Evolutionary conservation across 2,797 vertebrate species (phyloP).

Genomic region (Novumbra hubbsi): DNA sequence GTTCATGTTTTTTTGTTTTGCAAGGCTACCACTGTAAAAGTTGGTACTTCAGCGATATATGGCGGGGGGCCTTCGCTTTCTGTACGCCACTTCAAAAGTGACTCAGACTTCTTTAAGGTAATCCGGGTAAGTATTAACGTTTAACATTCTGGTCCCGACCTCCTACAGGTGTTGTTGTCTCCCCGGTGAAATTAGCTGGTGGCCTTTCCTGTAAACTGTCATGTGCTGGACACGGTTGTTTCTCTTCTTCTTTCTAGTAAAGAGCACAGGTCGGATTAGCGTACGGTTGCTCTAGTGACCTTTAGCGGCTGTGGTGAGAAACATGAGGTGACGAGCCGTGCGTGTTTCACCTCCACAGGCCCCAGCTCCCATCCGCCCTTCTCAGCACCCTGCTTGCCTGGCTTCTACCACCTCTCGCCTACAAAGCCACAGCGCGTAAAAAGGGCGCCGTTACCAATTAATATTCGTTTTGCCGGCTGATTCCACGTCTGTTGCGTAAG

Average conservation of each 20-base stretch:
- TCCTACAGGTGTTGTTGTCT: not conserved
- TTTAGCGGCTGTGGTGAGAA: constrained; percentile 65
- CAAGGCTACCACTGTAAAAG: not conserved
- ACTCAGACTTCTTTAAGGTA: not conserved
- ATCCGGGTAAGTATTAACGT: not conserved
- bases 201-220: not conserved
- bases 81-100: not conserved
- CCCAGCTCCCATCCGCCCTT: constrained; percentile 16
- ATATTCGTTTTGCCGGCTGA: constrained; percentile 25
- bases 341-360: constrained; percentile 34
- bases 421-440: constrained; percentile 13
- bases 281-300: constrained; percentile 64
- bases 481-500: constrained; percentile 14
- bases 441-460: constrained; percentile 43
- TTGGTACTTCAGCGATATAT: not conserved
- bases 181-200: constrained; percentile 29
- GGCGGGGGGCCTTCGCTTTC: not conserved
- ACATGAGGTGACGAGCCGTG: constrained; percentile 32
- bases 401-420: constrained; percentile 19
- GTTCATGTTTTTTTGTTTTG: too few species aligned
- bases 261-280: constrained; percentile 44
- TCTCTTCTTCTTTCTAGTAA: constrained; percentile 49
- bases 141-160: not conserved
- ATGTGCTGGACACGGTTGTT: not conserved
- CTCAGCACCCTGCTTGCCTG: constrained; percentile 13